Percentiles rank a stretch among this genome's conserved stretches.
phyloP scores from a whole-genome alignment of 2,113 vertebrate species.

The Tragelaphus strepsiceros region DNA sequence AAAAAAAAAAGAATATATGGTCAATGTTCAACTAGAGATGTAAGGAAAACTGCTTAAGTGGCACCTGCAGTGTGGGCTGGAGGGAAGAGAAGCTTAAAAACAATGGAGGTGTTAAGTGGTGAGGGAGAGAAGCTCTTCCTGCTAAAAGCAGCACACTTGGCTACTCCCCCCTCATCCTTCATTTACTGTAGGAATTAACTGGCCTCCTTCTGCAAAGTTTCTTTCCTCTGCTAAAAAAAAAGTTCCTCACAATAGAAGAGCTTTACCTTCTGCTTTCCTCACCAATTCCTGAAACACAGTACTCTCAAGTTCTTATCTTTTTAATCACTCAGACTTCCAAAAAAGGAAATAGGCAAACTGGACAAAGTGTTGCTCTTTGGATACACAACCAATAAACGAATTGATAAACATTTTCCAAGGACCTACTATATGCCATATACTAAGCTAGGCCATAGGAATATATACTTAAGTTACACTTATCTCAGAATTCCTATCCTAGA shows the following conservation, averaged over 20 bases:
- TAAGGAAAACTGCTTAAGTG: neutral
- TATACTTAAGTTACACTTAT: neutral
- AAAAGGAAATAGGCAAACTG: neutral
- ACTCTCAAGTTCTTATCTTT: neutral
- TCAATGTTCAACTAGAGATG: neutral
- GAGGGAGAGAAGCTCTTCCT: neutral
- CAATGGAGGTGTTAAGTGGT: accelerated
- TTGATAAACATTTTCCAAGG: neutral
- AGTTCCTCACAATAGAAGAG: neutral
- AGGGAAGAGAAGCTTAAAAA: neutral
- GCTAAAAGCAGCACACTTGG: neutral
- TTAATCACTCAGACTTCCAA: neutral
- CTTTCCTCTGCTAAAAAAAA: neutral
- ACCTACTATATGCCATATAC: neutral
- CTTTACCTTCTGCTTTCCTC: neutral
- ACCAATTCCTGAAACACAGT: neutral
- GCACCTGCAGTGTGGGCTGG: neutral
- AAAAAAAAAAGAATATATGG: neutral
- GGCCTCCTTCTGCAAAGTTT: neutral
- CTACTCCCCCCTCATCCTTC: neutral
- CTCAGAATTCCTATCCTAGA: neutral
- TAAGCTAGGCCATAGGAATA: neutral
- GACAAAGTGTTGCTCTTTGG: neutral
- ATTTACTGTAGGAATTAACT: neutral
- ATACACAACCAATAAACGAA: neutral